Base-by-base conservation (phyloP, 1,140 invertebrate genomes). In the Thereuonema tuberculata region DNA sequence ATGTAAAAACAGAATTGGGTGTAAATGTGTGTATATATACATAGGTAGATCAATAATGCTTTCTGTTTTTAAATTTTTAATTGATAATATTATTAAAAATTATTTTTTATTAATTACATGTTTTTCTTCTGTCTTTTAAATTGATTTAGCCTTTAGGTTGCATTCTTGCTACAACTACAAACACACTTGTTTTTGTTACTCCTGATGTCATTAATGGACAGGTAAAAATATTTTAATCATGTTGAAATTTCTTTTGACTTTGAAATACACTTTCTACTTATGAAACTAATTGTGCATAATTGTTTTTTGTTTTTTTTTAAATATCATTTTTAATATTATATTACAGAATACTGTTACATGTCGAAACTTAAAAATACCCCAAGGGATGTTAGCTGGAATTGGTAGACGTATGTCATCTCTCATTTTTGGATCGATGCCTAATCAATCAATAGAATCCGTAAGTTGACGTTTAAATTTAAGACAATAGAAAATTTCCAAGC, bases 111-210 rank as follows among this genome's bases (percentile, higher is more conserved):
- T n/a, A n/a, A n/a, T n/a, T n/a, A n/a, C n/a, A n/a, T n/a, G n/a
- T n/a, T n/a, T n/a, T n/a, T n/a, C n/a, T n/a, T n/a, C n/a, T n/a
- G n/a, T n/a, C n/a, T n/a, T n/a, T n/a, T n/a, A n/a, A n/a, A n/a
- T n/a, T n/a, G n/a, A n/a, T n/a, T n/a, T n/a, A 83, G 62, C 80
- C 83, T 1, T 74, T 82, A 62, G 87, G 89, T 5, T 88, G 87
- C 67, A 78, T 95, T 63, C 76, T 95, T 26, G 87, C 88, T 1
- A 96, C 92, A 15, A 94, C 92, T 0, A 94, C 91, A 0, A 91
- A 88, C 66, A 91, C 88, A 5, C 76, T 94, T 14, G 81, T 92
- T 1, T 74, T 90, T 3, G 77, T 95, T 28, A 56, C 67, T 17
- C 65, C 69, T 66, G 64, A 67, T 1, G 58, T 68, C 26, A 75